Conservation (phyloP, 2,113 vertebrate genomes). For the Microcebus murinus region DNA sequence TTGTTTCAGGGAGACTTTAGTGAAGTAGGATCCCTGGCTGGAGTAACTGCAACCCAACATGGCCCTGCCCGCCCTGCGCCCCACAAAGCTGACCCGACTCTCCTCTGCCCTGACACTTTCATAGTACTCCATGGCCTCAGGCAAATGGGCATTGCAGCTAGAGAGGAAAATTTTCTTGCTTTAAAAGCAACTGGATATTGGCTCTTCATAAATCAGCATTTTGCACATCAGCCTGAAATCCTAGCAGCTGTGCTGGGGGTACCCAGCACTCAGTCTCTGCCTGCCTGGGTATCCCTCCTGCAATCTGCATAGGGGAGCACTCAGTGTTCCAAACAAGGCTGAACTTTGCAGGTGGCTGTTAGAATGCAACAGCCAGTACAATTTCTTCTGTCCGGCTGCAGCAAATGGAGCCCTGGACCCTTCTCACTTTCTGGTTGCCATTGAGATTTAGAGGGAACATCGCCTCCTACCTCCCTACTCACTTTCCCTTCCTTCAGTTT, state of each 20-base stretch:
- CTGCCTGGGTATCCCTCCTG: not conserved
- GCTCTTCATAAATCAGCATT: not conserved
- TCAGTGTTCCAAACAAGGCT: too few relatives aligned
- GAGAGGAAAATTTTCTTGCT: not conserved
- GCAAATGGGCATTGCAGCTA: not conserved
- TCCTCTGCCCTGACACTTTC: not conserved
- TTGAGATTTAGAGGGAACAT: too few relatives aligned
- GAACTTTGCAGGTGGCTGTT: too few relatives aligned
- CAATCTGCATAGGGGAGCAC: not conserved
- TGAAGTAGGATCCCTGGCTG: not conserved
- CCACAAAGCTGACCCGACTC: not conserved
- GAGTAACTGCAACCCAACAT: not conserved
- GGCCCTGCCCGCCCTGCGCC: too few relatives aligned
- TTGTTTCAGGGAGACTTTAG: not conserved
- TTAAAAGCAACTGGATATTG: not conserved
- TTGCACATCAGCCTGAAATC: not conserved
- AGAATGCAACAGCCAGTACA: too few relatives aligned
- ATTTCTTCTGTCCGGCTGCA: too few relatives aligned
- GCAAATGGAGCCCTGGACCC: too few relatives aligned
- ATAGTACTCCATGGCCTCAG: not conserved
- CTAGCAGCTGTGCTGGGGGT: not conserved
- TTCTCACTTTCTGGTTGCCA: too few relatives aligned
- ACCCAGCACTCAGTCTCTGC: not conserved
- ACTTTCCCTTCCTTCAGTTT: too few relatives aligned
- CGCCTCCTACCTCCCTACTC: too few relatives aligned